Base-by-base conservation (phyloP, 2,888 invertebrate species). In the Campopleginae sp. region DNA sequence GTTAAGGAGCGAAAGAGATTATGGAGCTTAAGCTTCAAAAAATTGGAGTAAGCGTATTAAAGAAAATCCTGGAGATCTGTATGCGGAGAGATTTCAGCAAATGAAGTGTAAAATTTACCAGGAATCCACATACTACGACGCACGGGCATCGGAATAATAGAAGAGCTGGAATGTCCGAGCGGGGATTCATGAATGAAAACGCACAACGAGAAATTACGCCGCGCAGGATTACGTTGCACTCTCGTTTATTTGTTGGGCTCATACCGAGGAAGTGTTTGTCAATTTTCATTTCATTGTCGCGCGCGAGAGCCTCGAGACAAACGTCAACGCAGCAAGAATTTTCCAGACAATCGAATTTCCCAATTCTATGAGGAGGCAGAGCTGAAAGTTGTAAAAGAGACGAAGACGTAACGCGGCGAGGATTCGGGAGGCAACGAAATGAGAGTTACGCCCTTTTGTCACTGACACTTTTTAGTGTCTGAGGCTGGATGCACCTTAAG, bases 291-390 rank as follows among this genome's bases (percentile, higher is more conserved):
- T 65, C 31, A 83, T 83, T 83, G 80, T 85, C 66, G 80, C 65
- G n/a, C n/a, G 38, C 38, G 38, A 10, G 54, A 42, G 4, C 2
- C 12, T 17, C 70, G 46, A 85, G 76, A 76, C 66, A 76, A 76
- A 68, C 63, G 58, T 74, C 23, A 76, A 80, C 51, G n/a, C n/a
- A 54, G 75, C 42, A 65, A 72, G 80, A 68, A 76, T 83, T 83
- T 86, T 84, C 80, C 77, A 54, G 71, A 61, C 83, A 80, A 86
- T 84, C 72, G 77, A 14, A 63, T 54, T 58, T 33, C 14, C 38
- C 66, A 23, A 66, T 8, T 48, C 23, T 44, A 33, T 54, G 42
- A 31, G 58, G 10, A 63, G 63, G 6, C 4, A 1, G n/a, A 63
- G 6, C 7, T 7, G 17, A 31, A 46, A 31, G 27, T 23, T 38